These are phyloP conservation scores for Fulmarus glacialis DNA, from an alignment of 2,113 vertebrate species.

Conservation along the genomic window DNA sequence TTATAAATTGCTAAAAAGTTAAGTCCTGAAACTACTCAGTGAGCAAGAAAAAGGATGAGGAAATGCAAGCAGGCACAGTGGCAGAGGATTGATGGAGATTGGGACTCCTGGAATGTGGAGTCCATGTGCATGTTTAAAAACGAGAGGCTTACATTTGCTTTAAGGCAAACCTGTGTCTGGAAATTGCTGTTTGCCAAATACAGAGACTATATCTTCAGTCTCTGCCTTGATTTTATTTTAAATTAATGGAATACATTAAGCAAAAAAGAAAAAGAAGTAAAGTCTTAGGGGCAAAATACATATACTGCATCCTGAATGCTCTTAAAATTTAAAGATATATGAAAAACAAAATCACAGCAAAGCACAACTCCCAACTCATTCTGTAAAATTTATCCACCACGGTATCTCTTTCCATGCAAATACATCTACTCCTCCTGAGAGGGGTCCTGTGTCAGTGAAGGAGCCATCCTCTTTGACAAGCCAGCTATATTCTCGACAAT, in stretches of 20 bases:
- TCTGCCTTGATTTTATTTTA: background rate
- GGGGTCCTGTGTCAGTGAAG: background rate
- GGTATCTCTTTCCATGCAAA: background rate
- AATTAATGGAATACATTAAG: background rate
- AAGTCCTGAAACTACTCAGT: background rate
- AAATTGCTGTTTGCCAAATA: constrained; percentile 24
- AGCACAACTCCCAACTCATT: background rate
- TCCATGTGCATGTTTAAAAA: background rate
- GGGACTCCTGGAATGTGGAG: background rate
- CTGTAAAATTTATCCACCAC: background rate
- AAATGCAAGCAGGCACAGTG: background rate
- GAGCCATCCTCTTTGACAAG: background rate
- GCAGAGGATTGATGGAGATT: background rate
- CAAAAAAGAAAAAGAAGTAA: background rate
- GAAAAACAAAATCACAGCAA: background rate
- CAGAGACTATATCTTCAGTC: background rate
- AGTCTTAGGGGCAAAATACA: background rate
- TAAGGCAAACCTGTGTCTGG: background rate
- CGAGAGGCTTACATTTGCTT: background rate
- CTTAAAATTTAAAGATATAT: background rate
- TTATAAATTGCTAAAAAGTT: background rate
- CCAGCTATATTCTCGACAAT: background rate
- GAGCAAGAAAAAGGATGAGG: background rate
- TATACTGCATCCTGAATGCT: background rate
- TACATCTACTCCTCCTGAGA: background rate